A percentile compares a stretch with the other conserved stretches of the same genome.
Evolutionary conservation across 2,888 invertebrate genomes (phyloP).

Genomic region (Eupeodes luniger): DNA sequence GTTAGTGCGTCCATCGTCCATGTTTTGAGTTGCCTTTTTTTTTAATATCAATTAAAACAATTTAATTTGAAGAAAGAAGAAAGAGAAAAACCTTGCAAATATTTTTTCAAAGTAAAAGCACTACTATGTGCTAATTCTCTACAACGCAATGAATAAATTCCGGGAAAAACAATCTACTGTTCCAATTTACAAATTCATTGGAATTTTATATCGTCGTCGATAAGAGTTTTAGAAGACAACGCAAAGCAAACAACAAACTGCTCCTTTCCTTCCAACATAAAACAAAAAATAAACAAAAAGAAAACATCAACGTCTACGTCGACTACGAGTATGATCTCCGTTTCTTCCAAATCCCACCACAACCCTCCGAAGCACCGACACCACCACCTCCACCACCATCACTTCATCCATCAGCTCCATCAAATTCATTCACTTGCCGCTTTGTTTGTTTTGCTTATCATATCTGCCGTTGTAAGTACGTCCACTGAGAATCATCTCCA

Average conservation of each 20-base stretch:
- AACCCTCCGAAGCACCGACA: slow-evolving; percentile 38
- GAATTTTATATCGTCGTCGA: slow-evolving; percentile 29
- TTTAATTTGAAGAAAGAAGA: not conserved
- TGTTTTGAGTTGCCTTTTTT: slow-evolving; percentile 13
- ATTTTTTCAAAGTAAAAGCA: not conserved
- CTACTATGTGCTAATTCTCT: slow-evolving; percentile 60
- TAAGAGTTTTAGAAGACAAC: slow-evolving; percentile 38
- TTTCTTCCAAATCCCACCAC: slow-evolving; percentile 52
- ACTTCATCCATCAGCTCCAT: slow-evolving; percentile 27
- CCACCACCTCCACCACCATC: slow-evolving; percentile 31
- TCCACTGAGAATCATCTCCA: slow-evolving; percentile 60
- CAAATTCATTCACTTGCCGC: slow-evolving; percentile 60
- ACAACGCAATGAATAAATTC: slow-evolving; percentile 73
- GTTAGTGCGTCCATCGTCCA: slow-evolving; percentile 33
- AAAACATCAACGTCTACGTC: slow-evolving; percentile 32
- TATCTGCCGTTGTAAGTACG: slow-evolving; percentile 64
- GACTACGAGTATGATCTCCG: slow-evolving; percentile 72
- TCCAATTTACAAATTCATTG: slow-evolving; percentile 40
- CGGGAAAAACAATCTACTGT: slow-evolving; percentile 68
- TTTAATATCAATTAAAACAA: not conserved
- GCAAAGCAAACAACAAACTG: slow-evolving; percentile 7
- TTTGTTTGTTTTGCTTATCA: slow-evolving; percentile 71
- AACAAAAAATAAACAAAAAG: not conserved
- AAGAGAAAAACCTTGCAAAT: not conserved
- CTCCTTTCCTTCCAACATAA: slow-evolving; percentile 10